These are phyloP conservation scores for Sebastes schlegelii DNA, from an alignment of 2,113 vertebrate genomes.

Conservation along the genomic window DNA sequence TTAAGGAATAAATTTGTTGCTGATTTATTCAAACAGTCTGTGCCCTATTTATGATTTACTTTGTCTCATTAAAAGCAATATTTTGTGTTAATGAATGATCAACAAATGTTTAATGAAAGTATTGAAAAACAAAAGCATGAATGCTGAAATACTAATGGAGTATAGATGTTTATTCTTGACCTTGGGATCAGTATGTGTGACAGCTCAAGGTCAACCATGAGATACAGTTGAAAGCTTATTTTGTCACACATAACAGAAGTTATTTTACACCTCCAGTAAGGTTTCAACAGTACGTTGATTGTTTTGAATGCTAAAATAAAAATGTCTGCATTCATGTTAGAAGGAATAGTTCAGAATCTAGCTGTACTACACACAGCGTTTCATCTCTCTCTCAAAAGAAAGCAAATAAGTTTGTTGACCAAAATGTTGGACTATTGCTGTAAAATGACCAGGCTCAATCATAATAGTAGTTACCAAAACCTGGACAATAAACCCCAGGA, in stretches of 20 bases:
- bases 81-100: background rate
- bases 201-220: background rate
- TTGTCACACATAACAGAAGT: background rate
- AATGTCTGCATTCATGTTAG: background rate
- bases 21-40: background rate
- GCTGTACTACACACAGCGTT: no score
- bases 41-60: background rate
- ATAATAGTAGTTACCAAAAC: background rate
- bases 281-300: background rate
- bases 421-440: background rate
- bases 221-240: no score
- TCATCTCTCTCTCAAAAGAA: background rate
- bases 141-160: no score
- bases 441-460: background rate
- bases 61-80: background rate
- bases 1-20: background rate
- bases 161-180: background rate
- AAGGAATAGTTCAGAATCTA: background rate
- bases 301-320: background rate
- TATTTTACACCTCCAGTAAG: background rate
- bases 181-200: background rate
- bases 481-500: background rate
- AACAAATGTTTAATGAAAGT: no score
- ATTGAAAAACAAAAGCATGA: background rate
- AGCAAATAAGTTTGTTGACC: background rate